Base-by-base conservation (phyloP, 2,888 invertebrate species). In the Microctonus hyperodae region DNA sequence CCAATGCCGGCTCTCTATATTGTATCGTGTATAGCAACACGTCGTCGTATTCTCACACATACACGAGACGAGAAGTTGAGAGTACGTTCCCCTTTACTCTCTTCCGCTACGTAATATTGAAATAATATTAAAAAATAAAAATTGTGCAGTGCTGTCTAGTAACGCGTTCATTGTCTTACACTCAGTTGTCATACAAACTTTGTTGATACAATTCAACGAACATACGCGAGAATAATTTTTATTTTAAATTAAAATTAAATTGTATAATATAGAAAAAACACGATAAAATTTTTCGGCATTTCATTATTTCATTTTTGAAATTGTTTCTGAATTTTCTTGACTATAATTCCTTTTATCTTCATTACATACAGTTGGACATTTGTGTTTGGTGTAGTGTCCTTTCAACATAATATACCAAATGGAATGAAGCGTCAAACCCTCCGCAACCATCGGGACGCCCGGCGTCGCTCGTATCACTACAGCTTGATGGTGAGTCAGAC, bases 401-500 rank as follows among this genome's bases (percentile, higher is more conserved):
- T 44, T 44, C 6, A 44, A 16, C 16, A 35, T 33, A 56, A 56
- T 56, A 11, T 56, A 11, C 22, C 16, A 9, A 31, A 56, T 56
- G 56, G n/a, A 23, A 40, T 40, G 37, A 58, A 35, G 44, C 58
- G 40, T 11, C 44, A 23, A 11, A 58, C 58, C 23, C 40, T 58
- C 10, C 23, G 25, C 10, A 58, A 44, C 37, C 44, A 40, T 23
- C 55, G 55, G 25, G 55, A 63, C 63, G 63, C 61, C n/a, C 35
- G 31, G 22, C 60, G 48, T 44, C 60, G 53, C 53, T 40, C 33
- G 37, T 53, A 35, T 53, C 22, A 62, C 55, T 55, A 55, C 44
- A 37, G 20, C 23, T 28, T 25, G 44, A 44, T 44, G 63, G 63
- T 63, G 63, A 63, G 63, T 63, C 63, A 63, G 35, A 51, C 35